Percentiles rank a stretch among this genome's conserved stretches.
Conservation (phyloP, 2,888 invertebrate species). For the Diogma glabrata region DNA sequence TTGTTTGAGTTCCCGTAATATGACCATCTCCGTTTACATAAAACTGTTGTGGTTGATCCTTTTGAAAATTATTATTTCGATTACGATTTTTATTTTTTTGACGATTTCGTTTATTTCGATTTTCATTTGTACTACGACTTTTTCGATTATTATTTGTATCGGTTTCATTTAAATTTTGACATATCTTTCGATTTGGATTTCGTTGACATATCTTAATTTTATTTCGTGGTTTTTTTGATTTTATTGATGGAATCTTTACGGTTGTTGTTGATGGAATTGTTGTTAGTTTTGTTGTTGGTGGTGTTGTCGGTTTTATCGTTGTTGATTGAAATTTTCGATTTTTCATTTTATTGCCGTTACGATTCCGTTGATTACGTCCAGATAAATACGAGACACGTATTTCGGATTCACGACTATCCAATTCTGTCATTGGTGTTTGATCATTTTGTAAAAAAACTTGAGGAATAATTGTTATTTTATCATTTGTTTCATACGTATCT, state of each 20-base stretch:
- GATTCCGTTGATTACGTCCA: slow-evolving; percentile 12
- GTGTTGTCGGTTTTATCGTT: slow-evolving; percentile 10
- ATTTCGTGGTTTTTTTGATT: slow-evolving; percentile 16
- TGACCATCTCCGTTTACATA: not conserved
- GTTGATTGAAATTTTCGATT: slow-evolving; percentile 15
- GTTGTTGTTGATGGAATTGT: slow-evolving; percentile 18
- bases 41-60: slow-evolving; percentile 5
- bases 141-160: slow-evolving; percentile 2
- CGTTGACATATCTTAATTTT: slow-evolving; percentile 19
- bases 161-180: not conserved
- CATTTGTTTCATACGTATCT: slow-evolving; percentile 22
- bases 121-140: slow-evolving; percentile 18
- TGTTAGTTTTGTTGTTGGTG: slow-evolving; percentile 16
- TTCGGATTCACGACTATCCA: slow-evolving; percentile 17
- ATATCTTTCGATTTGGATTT: slow-evolving; percentile 7
- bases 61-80: slow-evolving; percentile 25
- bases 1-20: not conserved
- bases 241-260: slow-evolving; percentile 13
- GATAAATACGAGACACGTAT: slow-evolving; percentile 14
- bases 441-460: slow-evolving; percentile 33
- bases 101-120: slow-evolving; percentile 16
- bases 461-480: slow-evolving; percentile 30
- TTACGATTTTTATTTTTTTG: slow-evolving; percentile 22
- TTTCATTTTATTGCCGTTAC: slow-evolving; percentile 7
- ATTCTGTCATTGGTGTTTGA: slow-evolving; percentile 24